phyloP scores from a whole-genome alignment of 2,888 invertebrate species.

The Cartodere bifasciata region DNA sequence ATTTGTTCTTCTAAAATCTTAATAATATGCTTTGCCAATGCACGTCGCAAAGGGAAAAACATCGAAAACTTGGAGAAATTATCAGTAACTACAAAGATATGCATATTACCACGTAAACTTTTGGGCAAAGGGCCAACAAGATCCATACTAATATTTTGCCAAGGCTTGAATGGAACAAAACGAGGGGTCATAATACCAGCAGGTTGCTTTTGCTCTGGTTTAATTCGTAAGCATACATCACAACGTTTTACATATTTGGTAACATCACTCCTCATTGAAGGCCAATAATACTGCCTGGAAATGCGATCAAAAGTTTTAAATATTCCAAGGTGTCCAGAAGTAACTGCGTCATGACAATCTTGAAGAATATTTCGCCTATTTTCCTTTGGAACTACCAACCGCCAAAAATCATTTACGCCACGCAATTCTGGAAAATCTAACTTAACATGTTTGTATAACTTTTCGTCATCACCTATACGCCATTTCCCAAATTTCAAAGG shows the following conservation, averaged over 20 bases:
- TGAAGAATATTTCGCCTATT: too few relatives aligned
- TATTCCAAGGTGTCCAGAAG: too few relatives aligned
- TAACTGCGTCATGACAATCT: too few relatives aligned
- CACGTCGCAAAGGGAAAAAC: slow-evolving; percentile 10
- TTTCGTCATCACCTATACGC: too few relatives aligned
- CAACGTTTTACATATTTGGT: slow-evolving; percentile 9
- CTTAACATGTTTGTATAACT: too few relatives aligned
- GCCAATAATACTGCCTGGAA: too few relatives aligned
- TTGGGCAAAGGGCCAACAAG: slow-evolving; percentile 13
- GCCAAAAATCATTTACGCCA: too few relatives aligned
- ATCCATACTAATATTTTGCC: slow-evolving; percentile 13
- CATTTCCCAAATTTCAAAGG: too few relatives aligned
- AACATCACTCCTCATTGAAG: slow-evolving; percentile 9
- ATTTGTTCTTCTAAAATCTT: slow-evolving; percentile 12
- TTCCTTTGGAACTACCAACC: too few relatives aligned
- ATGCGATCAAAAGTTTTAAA: too few relatives aligned
- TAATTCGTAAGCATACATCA: slow-evolving; percentile 4
- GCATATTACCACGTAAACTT: slow-evolving; percentile 7
- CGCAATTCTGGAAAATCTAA: too few relatives aligned
- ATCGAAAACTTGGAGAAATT: slow-evolving; percentile 13
- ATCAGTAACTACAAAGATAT: slow-evolving; percentile 12
- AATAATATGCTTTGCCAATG: slow-evolving; percentile 7
- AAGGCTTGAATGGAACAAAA: slow-evolving; percentile 9
- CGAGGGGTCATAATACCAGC: slow-evolving; percentile 7
- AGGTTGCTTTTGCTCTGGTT: slow-evolving; percentile 4